These are phyloP conservation scores for Epizoanthus fatuus DNA, from an alignment of 92 coral and sea anemone genomes.

Conservation along the genomic window DNA sequence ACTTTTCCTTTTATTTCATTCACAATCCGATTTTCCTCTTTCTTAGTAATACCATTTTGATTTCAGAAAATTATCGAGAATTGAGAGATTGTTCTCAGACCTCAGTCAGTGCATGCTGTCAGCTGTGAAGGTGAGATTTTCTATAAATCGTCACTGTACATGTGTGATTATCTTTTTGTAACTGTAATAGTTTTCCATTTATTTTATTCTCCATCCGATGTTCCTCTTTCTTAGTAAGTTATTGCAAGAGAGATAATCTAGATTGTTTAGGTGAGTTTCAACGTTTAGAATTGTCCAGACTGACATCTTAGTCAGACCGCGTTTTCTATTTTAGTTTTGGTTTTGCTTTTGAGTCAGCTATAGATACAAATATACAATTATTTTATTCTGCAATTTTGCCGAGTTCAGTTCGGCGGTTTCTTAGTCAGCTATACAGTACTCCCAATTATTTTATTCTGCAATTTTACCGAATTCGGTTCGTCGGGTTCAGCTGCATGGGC, in stretches of 20 bases:
- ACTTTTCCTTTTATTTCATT: too few species aligned
- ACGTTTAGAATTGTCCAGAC: background rate
- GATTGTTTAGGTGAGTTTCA: background rate
- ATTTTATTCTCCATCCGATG: constrained; percentile 5
- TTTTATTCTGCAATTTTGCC: too few species aligned
- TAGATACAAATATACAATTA: too few species aligned
- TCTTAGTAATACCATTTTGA: background rate
- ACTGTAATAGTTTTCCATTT: constrained; percentile 4
- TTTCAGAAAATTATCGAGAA: background rate
- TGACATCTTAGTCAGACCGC: too few species aligned
- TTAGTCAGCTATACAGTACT: too few species aligned
- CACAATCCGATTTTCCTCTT: background rate
- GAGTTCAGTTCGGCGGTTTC: too few species aligned
- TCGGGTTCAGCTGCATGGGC: background rate
- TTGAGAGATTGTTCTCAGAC: background rate
- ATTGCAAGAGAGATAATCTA: constrained; percentile 1
- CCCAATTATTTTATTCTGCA: background rate
- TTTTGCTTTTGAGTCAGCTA: too few species aligned
- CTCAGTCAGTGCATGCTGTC: constrained; percentile 7
- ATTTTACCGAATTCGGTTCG: constrained; percentile 6
- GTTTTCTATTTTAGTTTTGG: too few species aligned
- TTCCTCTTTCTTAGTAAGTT: background rate
- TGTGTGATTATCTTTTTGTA: background rate
- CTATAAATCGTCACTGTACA: background rate
- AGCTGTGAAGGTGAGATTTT: background rate